Evolutionary conservation across 92 coral and sea anemone species (phyloP), one percentile per base, ranked within the genome.

Genomic region (Diadumene lineata): DNA sequence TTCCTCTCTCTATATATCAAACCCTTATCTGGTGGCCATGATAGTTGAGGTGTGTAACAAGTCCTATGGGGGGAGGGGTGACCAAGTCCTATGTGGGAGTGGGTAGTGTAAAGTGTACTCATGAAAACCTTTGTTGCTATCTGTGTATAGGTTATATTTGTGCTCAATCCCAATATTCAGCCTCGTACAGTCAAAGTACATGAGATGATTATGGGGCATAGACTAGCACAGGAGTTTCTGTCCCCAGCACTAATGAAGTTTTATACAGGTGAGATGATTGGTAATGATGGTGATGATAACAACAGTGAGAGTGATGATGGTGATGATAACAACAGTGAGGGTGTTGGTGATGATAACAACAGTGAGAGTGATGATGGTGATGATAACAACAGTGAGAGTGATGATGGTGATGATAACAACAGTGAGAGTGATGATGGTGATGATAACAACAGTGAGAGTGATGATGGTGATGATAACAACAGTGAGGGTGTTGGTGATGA

Each of bases 191-290:
- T 75, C 26, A 82, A 88, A 55, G 88, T 90, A 80, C 92, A 92
- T 48, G 98, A 94, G 77, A 81, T 89, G 82, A 78, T 94, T 50
- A 83, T 91, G 75, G 81, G 84, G 23, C 87, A 92, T 74, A 89
- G 83, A 9, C 60, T 88, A 43, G 89, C 97, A 1, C 73, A 70
- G 58, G 88, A 82, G 21, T 79, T 88, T 82, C 69, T 94, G n/a
- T 90, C 98, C 38, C 98, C 98, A 17, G 96, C 98, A 0, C 78
- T 94, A 15, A 94, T 94, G 98, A 88, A 81, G 34, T 94, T 94
- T 70, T 94, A 94, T 46, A 94, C 98, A 66, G 97, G 98, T 94
- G 60, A 13, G 48, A 4, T 4, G 13, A 4, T 38, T n/a, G n/a
- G 6, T 38, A 13, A 38, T 38, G 48, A 4, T 38, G 48, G 48